A percentile compares a stretch with the other conserved stretches of the same genome.
These are phyloP conservation scores for Eurystomus glaucurus DNA, from an alignment of 2,797 vertebrate species.

Conservation along the genomic window DNA sequence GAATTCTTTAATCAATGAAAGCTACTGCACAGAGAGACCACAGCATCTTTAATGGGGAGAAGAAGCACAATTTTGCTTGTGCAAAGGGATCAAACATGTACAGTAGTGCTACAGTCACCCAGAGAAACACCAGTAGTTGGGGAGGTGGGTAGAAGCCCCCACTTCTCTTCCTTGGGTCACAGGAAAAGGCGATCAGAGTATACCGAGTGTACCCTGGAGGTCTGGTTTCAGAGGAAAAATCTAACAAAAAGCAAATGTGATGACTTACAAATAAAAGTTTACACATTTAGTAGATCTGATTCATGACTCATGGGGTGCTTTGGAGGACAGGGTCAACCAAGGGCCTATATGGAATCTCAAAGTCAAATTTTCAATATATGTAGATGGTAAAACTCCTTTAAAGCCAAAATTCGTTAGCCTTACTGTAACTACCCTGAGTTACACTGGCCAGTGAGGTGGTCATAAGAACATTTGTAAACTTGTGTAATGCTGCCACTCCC, in stretches of 20 bases:
- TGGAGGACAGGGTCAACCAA: neutral
- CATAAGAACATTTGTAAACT: slow-evolving; percentile 3
- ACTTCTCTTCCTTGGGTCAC: fast-evolving
- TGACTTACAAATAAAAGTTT: neutral
- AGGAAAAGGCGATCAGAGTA: neutral
- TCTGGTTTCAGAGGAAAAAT: neutral
- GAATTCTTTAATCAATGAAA: neutral
- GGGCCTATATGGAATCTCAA: neutral
- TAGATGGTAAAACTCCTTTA: neutral
- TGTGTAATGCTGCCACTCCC: neutral
- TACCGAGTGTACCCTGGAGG: fast-evolving
- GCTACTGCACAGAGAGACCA: neutral
- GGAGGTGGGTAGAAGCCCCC: neutral
- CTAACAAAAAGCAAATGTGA: neutral
- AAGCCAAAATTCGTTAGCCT: neutral
- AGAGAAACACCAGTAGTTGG: neutral
- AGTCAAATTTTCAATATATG: neutral
- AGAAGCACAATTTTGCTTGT: neutral
- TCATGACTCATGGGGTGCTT: neutral
- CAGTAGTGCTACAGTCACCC: neutral
- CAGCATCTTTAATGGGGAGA: neutral
- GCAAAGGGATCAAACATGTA: neutral
- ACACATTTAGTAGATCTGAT: neutral
- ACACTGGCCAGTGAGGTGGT: neutral
- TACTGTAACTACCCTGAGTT: neutral